Evolutionary conservation across 2,888 invertebrate genomes (phyloP).

Genomic region (Minunthozetes semirufus): DNA sequence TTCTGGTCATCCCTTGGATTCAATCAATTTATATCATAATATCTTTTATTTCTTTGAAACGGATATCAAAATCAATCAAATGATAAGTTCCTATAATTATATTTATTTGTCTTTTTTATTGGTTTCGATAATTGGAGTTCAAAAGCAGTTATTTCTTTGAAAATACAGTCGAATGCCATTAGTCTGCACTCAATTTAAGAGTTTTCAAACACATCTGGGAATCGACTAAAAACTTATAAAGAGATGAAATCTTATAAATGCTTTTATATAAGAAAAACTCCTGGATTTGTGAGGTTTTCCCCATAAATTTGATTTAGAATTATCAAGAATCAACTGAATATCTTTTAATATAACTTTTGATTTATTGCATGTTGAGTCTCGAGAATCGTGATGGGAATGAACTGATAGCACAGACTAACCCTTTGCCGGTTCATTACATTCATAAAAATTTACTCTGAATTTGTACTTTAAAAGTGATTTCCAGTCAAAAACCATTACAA

Average conservation of each 20-base stretch:
- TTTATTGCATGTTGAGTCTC: too few species aligned
- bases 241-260: neutral
- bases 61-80: neutral
- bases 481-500: too few species aligned
- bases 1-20: neutral
- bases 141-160: neutral
- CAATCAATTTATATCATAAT: constrained; percentile 1
- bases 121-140: neutral
- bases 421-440: too few species aligned
- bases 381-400: too few species aligned
- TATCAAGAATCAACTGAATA: too few species aligned
- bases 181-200: too few species aligned
- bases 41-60: neutral
- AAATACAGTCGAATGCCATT: too few species aligned
- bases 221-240: neutral
- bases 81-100: neutral
- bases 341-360: too few species aligned
- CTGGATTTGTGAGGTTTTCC: too few species aligned
- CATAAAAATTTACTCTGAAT: too few species aligned
- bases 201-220: neutral
- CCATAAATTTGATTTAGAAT: neutral
- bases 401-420: too few species aligned
- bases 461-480: too few species aligned
- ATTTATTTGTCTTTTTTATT: constrained; percentile 1
- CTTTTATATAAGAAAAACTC: neutral